Conservation (phyloP, 2,797 vertebrate species). For the Potorous gilbertii region DNA sequence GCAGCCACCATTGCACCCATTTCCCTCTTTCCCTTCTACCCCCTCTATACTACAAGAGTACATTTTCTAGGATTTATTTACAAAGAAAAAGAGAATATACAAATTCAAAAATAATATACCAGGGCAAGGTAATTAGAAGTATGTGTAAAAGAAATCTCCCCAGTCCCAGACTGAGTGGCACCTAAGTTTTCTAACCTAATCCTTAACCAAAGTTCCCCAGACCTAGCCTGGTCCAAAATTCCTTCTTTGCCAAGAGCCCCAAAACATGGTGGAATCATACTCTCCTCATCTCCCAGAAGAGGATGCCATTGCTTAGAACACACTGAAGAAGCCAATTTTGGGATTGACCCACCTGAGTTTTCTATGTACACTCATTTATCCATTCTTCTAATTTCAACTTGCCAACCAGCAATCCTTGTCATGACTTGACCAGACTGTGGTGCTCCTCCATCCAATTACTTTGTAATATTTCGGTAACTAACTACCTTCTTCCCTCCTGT, state of each 20-base stretch:
- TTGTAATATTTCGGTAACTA: background rate
- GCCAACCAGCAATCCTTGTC: background rate
- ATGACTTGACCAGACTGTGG: background rate
- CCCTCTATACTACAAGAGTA: background rate
- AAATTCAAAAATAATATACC: background rate
- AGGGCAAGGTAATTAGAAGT: background rate
- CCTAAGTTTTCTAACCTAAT: background rate
- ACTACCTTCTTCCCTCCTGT: background rate
- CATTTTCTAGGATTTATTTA: background rate
- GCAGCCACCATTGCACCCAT: constrained; percentile 29
- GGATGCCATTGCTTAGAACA: background rate
- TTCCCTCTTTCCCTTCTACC: background rate
- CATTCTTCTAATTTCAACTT: background rate
- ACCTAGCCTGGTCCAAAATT: background rate
- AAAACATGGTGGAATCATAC: background rate
- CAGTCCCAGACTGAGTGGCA: background rate
- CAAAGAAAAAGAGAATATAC: background rate
- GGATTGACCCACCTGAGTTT: background rate
- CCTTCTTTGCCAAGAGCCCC: background rate
- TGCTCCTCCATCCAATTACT: background rate
- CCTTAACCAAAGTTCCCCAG: background rate
- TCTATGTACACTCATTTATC: background rate
- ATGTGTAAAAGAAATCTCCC: background rate
- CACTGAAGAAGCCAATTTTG: background rate
- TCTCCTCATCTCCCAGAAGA: background rate